Evolutionary conservation across 2,888 invertebrate species (phyloP).

Genomic region (Clunio marinus): DNA sequence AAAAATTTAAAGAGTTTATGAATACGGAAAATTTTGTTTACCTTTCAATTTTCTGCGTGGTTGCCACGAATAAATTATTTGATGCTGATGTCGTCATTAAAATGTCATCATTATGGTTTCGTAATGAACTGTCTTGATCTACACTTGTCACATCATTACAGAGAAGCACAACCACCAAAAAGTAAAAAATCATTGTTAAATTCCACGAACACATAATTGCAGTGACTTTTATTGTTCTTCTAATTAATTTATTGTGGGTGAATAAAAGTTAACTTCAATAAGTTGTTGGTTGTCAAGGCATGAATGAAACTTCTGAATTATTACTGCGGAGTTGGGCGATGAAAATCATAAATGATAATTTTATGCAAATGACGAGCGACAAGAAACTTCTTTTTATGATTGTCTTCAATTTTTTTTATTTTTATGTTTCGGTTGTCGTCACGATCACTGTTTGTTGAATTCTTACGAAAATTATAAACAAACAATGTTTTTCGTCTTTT

Average conservation of each 20-base stretch:
- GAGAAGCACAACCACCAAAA: slow-evolving; percentile 7
- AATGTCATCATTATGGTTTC: neutral
- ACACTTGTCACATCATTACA: slow-evolving; percentile 3
- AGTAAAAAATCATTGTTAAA: slow-evolving; percentile 21
- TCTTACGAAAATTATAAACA: neutral
- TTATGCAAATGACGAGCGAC: slow-evolving; percentile 21
- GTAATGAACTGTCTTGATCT: neutral
- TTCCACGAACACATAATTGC: slow-evolving; percentile 17
- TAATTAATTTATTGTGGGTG: slow-evolving; percentile 29
- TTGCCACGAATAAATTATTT: slow-evolving; percentile 17
- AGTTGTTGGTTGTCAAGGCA: too few relatives aligned
- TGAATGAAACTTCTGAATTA: neutral
- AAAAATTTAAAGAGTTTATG: too few relatives aligned
- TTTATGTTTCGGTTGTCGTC: neutral
- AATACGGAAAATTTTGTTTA: too few relatives aligned
- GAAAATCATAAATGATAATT: slow-evolving; percentile 32
- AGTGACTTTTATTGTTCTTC: slow-evolving; percentile 2
- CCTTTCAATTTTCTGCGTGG: slow-evolving; percentile 18
- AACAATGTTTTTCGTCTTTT: slow-evolving; percentile 7
- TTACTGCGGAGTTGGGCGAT: neutral
- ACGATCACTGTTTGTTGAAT: neutral
- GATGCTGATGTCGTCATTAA: neutral
- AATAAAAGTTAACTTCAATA: neutral
- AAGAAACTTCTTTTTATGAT: neutral
- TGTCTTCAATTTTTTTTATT: neutral